Conservation (phyloP, 2,113 vertebrate species). For the Myxocyprinus asiaticus region DNA sequence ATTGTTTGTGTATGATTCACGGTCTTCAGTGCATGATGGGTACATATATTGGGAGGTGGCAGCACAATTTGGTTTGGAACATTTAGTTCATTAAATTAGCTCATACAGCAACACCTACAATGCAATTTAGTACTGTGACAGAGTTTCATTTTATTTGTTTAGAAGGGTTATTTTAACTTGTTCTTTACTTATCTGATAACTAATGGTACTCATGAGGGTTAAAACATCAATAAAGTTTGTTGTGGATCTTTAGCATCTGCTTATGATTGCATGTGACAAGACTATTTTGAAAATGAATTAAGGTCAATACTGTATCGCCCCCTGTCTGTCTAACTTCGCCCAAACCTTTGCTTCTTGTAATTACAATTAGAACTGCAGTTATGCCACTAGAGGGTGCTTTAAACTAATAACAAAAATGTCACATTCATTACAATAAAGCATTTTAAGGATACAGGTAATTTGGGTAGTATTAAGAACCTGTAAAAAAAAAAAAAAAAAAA, state of each 20-base stretch:
- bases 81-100: constrained; percentile 7
- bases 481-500: no score
- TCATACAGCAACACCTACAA: background rate
- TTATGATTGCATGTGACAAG: background rate
- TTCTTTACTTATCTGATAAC: background rate
- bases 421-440: background rate
- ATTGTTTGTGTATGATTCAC: background rate
- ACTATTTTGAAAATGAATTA: background rate
- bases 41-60: constrained; percentile 9
- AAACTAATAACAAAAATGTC: background rate
- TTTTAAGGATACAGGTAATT: background rate
- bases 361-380: background rate
- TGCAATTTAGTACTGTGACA: background rate
- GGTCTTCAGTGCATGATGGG: background rate
- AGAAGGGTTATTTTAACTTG: background rate
- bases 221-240: background rate
- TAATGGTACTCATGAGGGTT: background rate
- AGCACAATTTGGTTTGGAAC: background rate
- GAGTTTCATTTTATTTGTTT: background rate
- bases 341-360: background rate
- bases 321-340: background rate
- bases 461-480: no score
- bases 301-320: constrained; percentile 14
- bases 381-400: constrained; percentile 11
- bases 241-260: background rate